Conservation (phyloP, 2,113 vertebrate genomes). For the Anarrhichthys ocellatus region DNA sequence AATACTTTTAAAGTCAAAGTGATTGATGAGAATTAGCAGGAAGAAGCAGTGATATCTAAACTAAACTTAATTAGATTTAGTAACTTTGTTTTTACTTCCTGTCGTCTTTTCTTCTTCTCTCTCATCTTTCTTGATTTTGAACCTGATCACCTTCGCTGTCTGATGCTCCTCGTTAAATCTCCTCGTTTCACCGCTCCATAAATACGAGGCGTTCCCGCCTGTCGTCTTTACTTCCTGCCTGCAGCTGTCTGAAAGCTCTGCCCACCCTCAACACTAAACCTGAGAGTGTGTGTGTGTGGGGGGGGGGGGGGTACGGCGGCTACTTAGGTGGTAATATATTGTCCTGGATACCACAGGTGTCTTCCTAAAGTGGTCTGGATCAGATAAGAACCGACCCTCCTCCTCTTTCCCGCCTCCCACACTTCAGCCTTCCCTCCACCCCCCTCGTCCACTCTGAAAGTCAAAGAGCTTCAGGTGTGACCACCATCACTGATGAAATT, state of each 20-base stretch:
- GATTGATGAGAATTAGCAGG: constrained; percentile 7
- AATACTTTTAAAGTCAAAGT: neutral
- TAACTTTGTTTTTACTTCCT: constrained; percentile 34
- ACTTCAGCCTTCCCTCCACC: constrained; percentile 2
- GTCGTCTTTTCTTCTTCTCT: constrained; percentile 1
- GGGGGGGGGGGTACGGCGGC: constrained; percentile 45
- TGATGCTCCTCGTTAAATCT: constrained; percentile 29
- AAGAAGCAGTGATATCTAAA: neutral
- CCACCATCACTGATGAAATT: neutral
- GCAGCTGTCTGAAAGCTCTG: constrained; percentile 61
- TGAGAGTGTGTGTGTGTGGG: neutral
- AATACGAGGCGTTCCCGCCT: constrained; percentile 48
- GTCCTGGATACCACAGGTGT: constrained; percentile 79
- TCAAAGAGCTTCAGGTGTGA: neutral
- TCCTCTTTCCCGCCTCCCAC: constrained; percentile 45
- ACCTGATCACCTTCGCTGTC: constrained; percentile 30
- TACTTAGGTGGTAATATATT: constrained; percentile 80
- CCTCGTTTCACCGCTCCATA: constrained; percentile 40
- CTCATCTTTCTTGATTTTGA: constrained; percentile 19
- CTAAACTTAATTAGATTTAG: neutral
- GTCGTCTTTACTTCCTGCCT: constrained; percentile 61
- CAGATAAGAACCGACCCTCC: constrained; percentile 74
- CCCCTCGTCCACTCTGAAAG: neutral
- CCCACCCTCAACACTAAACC: constrained; percentile 60
- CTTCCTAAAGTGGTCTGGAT: constrained; percentile 80